These are phyloP conservation scores for Eupristina koningsbergeri DNA, from an alignment of 1,140 invertebrate genomes.

Conservation along the genomic window DNA sequence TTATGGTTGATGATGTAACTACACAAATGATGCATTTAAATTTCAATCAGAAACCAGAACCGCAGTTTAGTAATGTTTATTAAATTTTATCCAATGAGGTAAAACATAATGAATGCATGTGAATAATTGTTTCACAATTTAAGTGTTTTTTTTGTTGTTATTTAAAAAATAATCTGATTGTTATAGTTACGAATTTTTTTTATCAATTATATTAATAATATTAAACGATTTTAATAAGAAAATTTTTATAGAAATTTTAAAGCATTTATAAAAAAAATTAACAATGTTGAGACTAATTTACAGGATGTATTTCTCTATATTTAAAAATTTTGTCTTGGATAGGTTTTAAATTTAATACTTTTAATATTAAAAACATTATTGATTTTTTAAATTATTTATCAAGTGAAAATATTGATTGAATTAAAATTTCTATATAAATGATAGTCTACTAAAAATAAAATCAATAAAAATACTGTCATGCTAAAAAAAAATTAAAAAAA, in stretches of 20 bases:
- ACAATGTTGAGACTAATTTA: slow-evolving; percentile 40
- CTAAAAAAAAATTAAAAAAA: neutral
- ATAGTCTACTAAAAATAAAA: neutral
- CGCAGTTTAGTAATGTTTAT: slow-evolving; percentile 20
- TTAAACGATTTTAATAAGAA: slow-evolving; percentile 1
- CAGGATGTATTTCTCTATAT: neutral
- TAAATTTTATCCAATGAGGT: neutral
- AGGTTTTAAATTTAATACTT: slow-evolving; percentile 15
- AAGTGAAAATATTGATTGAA: neutral
- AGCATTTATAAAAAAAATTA: slow-evolving; percentile 16
- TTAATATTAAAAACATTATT: slow-evolving; percentile 6
- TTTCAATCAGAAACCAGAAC: slow-evolving; percentile 16
- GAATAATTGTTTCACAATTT: neutral
- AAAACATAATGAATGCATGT: neutral
- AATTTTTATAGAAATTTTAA: slow-evolving; percentile 11
- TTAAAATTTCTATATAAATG: slow-evolving; percentile 9
- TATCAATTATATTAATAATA: neutral
- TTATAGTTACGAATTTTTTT: too few species aligned
- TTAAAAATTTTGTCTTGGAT: neutral
- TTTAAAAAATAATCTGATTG: neutral
- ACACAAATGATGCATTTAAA: slow-evolving; percentile 45
- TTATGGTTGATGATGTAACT: slow-evolving; percentile 21
- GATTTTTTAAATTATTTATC: slow-evolving; percentile 32
- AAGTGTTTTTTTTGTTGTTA: neutral
- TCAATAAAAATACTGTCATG: neutral